Percentiles rank a stretch among this genome's conserved stretches.
Conservation (phyloP, 2,888 invertebrate species). For the Parapristionchus giblindavisi region DNA sequence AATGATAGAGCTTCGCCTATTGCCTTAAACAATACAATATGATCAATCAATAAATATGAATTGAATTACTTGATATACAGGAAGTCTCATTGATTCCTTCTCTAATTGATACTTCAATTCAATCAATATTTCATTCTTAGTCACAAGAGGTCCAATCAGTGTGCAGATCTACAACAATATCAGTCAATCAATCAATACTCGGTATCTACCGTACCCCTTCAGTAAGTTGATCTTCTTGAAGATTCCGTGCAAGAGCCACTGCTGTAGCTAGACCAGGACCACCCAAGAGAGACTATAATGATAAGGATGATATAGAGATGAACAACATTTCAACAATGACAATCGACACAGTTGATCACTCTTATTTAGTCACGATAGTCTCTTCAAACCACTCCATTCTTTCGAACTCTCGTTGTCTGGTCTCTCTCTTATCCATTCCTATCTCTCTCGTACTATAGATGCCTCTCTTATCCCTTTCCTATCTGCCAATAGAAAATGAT, state of each 20-base stretch:
- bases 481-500: background rate
- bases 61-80: slow-evolving; percentile 21
- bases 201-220: background rate
- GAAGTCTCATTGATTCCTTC: background rate
- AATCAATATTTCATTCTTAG: slow-evolving; percentile 8
- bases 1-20: slow-evolving; percentile 19
- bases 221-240: slow-evolving; percentile 4
- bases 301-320: background rate
- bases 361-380: too few species aligned
- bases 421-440: too few species aligned
- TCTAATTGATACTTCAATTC: slow-evolving; percentile 22
- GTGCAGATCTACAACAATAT: background rate
- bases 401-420: too few species aligned
- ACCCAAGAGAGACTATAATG: background rate
- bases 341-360: too few species aligned
- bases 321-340: background rate
- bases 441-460: too few species aligned
- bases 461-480: background rate
- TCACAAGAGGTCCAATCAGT: slow-evolving; percentile 16
- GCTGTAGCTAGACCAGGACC: slow-evolving; percentile 7
- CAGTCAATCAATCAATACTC: background rate
- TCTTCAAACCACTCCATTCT: too few species aligned
- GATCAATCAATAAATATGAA: background rate
- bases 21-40: background rate
- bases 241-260: slow-evolving; percentile 29